phyloP scores from a whole-genome alignment of 2,888 invertebrate genomes.

The Ennomos fuscantarius region DNA sequence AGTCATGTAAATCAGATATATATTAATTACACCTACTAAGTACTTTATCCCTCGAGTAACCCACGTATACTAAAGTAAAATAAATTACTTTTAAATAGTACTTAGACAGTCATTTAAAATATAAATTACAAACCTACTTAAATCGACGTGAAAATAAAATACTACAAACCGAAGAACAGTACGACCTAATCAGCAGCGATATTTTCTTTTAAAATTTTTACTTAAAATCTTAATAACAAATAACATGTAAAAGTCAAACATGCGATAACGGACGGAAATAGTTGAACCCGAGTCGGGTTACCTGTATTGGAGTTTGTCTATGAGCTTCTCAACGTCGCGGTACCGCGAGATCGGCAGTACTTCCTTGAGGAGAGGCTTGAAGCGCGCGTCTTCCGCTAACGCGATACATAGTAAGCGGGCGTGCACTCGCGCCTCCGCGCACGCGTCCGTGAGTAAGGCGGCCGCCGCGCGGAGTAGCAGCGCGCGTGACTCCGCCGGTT shows the following conservation, averaged over 20 bases:
- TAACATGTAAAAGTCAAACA: no score
- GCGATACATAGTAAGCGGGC: conserved; percentile 91
- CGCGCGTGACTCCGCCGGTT: conserved; percentile 91
- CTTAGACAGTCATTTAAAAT: no score
- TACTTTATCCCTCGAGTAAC: neutral
- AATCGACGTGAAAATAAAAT: no score
- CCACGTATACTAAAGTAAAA: conserved; percentile 1
- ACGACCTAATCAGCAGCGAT: no score
- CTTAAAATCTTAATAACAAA: no score
- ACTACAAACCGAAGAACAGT: no score
- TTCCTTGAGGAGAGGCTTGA: conserved; percentile 91
- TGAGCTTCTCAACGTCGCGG: conserved; percentile 93
- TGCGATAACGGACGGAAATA: conserved; percentile 12
- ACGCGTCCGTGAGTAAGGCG: conserved; percentile 93
- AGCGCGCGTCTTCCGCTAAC: conserved; percentile 90
- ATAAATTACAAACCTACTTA: no score
- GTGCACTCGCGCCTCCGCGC: conserved; percentile 92
- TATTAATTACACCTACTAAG: no score
- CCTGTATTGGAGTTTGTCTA: conserved; percentile 83
- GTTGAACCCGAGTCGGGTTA: conserved; percentile 36
- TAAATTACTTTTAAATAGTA: neutral
- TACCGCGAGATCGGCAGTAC: conserved; percentile 92
- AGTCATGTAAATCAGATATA: conserved; percentile 50
- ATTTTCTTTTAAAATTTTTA: no score
- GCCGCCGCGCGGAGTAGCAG: conserved; percentile 92